Conservation (phyloP, 2,888 invertebrate genomes). For the Agrochola macilenta region DNA sequence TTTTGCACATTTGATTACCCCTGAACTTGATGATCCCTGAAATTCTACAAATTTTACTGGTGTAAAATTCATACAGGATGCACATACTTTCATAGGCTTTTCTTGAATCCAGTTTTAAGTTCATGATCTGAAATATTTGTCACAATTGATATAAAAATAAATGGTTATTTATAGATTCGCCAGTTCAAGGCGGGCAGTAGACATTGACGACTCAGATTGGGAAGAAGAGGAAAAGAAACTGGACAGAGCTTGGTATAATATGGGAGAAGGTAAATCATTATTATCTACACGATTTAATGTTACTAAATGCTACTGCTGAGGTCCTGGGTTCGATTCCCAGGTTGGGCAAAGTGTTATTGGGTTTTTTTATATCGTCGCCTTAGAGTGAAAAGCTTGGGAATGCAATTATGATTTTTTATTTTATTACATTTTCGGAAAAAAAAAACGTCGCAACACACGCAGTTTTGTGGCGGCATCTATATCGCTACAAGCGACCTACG, state of each 20-base stretch:
- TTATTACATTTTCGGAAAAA: too few species aligned
- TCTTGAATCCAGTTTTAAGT: not conserved
- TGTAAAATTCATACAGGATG: not conserved
- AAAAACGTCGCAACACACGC: too few species aligned
- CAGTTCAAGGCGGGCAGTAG: constrained; percentile 89
- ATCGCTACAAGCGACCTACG: too few species aligned
- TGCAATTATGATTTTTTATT: too few species aligned
- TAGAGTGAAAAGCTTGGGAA: too few species aligned
- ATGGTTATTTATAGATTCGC: constrained; percentile 78
- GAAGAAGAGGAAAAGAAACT: constrained; percentile 97
- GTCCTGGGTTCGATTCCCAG: too few species aligned
- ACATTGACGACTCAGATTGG: constrained; percentile 95
- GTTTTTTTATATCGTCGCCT: too few species aligned
- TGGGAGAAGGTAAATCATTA: constrained; percentile 93
- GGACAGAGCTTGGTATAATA: constrained; percentile 99
- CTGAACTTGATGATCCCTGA: not conserved
- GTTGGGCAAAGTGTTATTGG: too few species aligned
- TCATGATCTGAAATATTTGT: not conserved
- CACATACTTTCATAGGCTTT: not conserved
- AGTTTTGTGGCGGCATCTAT: too few species aligned
- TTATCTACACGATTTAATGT: not conserved
- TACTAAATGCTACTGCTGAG: not conserved
- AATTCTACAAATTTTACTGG: not conserved
- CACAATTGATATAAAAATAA: not conserved
- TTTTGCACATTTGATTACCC: not conserved